Conservation (phyloP, 2,797 vertebrate genomes). For the Eidolon dupreanum region DNA sequence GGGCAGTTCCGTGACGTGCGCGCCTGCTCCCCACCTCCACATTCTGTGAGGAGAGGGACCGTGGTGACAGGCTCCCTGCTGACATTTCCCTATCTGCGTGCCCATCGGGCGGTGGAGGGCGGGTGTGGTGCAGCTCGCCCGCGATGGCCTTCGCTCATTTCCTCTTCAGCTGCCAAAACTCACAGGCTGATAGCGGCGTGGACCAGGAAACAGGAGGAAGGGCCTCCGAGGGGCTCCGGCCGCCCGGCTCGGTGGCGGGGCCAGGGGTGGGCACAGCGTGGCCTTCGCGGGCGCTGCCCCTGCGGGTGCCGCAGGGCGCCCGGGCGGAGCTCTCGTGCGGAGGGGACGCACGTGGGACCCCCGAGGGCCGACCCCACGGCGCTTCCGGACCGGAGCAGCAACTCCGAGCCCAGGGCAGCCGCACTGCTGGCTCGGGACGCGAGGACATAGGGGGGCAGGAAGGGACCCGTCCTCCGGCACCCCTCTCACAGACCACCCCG, state of each 20-base stretch:
- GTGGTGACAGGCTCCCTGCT: conserved; percentile 70
- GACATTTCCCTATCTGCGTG: conserved; percentile 85
- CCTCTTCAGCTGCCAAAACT: conserved; percentile 93
- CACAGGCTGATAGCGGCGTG: conserved; percentile 89
- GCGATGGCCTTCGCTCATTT: conserved; percentile 89
- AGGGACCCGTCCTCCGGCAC: background rate
- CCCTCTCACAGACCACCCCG: background rate
- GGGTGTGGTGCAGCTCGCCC: conserved; percentile 83
- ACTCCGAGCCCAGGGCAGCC: conserved; percentile 19
- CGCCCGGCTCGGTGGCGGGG: rapidly evolving
- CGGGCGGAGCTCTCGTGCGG: background rate
- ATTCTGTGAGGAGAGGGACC: conserved; percentile 68
- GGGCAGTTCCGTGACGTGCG: conserved; percentile 81
- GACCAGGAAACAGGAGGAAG: conserved; percentile 84
- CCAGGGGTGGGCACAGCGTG: rapidly evolving
- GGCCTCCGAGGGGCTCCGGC: conserved; percentile 45
- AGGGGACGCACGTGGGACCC: rapidly evolving
- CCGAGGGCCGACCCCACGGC: no score
- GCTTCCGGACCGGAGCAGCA: background rate
- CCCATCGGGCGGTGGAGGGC: conserved; percentile 81
- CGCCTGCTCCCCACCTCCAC: conserved; percentile 66
- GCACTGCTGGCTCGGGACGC: rapidly evolving
- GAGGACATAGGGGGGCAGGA: rapidly evolving
- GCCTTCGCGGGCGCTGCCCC: background rate
- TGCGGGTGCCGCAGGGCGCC: background rate